phyloP scores from a whole-genome alignment of 2,113 vertebrate genomes.

The Azemiops feae region DNA sequence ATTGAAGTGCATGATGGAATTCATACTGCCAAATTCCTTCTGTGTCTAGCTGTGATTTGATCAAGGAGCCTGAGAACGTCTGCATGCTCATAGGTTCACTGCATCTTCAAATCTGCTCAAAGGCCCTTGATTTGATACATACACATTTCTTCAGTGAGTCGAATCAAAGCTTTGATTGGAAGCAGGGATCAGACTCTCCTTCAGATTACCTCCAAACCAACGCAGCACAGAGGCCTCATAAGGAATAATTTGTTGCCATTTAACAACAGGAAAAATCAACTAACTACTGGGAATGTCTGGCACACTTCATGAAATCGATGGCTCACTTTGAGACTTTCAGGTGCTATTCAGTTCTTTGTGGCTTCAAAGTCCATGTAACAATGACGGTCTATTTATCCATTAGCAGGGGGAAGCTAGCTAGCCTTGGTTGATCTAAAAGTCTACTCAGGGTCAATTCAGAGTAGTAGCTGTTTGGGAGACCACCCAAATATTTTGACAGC shows the following conservation, averaged over 20 bases:
- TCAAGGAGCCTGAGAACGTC: background rate
- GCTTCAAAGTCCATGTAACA: background rate
- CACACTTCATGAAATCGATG: background rate
- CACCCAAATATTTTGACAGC: background rate
- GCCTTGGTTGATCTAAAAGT: background rate
- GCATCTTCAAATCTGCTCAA: background rate
- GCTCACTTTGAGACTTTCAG: background rate
- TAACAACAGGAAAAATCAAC: background rate
- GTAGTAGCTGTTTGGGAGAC: background rate
- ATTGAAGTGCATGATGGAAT: background rate
- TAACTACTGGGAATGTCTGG: background rate
- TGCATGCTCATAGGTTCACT: background rate
- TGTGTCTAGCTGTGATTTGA: background rate
- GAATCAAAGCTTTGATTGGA: background rate
- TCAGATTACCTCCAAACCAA: background rate
- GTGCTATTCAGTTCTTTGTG: background rate
- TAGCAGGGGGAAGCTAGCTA: background rate
- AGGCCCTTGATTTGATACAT: background rate
- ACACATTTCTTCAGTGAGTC: background rate
- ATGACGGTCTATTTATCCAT: background rate
- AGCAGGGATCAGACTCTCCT: background rate
- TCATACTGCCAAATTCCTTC: background rate
- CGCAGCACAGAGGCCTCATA: background rate
- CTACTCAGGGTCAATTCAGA: background rate
- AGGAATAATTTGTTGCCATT: background rate